Evolutionary conservation across 2,113 vertebrate species (phyloP).

Genomic region (Charina bottae): DNA sequence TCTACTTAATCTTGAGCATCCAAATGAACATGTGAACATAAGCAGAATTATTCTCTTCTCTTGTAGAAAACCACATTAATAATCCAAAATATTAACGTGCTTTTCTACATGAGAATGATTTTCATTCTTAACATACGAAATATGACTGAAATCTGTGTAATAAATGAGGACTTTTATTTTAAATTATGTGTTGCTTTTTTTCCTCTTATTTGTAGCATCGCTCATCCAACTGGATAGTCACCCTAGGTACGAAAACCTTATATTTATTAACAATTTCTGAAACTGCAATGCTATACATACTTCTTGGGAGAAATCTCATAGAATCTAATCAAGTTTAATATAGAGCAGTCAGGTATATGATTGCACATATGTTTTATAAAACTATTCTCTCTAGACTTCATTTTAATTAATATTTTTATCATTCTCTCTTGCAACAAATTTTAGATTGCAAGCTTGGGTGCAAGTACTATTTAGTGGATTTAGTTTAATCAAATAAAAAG

Average conservation of each 20-base stretch:
- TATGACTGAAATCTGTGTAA: neutral
- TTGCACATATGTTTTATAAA: neutral
- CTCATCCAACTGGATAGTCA: slow-evolving; percentile 51
- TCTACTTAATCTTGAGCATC: neutral
- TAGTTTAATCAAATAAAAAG: neutral
- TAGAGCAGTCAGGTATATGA: neutral
- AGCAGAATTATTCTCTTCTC: neutral
- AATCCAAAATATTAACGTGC: neutral
- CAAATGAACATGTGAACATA: neutral
- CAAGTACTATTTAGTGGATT: neutral
- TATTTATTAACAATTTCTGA: slow-evolving; percentile 35
- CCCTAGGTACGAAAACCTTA: slow-evolving; percentile 55
- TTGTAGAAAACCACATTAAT: neutral
- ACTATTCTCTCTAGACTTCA: neutral
- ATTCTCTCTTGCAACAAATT: neutral
- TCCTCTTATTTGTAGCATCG: slow-evolving; percentile 32
- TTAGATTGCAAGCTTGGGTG: neutral
- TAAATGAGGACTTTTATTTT: neutral
- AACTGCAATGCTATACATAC: neutral
- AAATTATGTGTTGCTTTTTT: slow-evolving; percentile 26
- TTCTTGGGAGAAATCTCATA: neutral
- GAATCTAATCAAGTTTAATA: neutral
- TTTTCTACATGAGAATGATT: neutral
- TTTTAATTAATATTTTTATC: neutral
- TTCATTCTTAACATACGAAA: neutral